These are phyloP conservation scores for Tapera naevia DNA, from an alignment of 2,797 vertebrate species.

Conservation along the genomic window DNA sequence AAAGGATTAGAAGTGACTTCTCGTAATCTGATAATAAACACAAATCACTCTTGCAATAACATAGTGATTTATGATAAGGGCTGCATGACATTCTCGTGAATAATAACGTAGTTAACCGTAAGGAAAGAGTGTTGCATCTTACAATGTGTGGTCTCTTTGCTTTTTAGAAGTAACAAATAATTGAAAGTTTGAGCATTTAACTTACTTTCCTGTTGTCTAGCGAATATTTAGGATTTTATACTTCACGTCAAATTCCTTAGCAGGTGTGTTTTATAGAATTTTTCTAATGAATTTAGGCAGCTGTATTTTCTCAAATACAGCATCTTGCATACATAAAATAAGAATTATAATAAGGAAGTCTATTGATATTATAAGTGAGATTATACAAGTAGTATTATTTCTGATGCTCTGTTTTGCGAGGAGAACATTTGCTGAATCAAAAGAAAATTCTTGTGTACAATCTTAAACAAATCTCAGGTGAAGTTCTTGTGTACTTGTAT, in stretches of 20 bases:
- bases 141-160: accelerated
- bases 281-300: neutral
- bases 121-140: neutral
- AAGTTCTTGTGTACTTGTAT: neutral
- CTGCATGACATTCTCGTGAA: neutral
- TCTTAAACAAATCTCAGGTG: neutral
- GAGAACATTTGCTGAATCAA: neutral
- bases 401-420: neutral
- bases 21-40: neutral
- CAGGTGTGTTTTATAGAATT: neutral
- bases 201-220: neutral
- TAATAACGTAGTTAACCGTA: neutral
- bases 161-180: neutral
- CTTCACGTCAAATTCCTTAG: neutral
- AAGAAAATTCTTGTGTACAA: neutral
- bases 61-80: too few relatives aligned
- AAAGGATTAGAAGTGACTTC: neutral
- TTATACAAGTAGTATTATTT: neutral
- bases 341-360: neutral
- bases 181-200: neutral
- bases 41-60: neutral
- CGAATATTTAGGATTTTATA: neutral
- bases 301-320: neutral
- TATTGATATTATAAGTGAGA: neutral
- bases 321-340: neutral